Percentiles rank a stretch among this genome's conserved stretches.
Conservation (phyloP, 2,888 invertebrate genomes). For the Disparrhopalites patrizii region DNA sequence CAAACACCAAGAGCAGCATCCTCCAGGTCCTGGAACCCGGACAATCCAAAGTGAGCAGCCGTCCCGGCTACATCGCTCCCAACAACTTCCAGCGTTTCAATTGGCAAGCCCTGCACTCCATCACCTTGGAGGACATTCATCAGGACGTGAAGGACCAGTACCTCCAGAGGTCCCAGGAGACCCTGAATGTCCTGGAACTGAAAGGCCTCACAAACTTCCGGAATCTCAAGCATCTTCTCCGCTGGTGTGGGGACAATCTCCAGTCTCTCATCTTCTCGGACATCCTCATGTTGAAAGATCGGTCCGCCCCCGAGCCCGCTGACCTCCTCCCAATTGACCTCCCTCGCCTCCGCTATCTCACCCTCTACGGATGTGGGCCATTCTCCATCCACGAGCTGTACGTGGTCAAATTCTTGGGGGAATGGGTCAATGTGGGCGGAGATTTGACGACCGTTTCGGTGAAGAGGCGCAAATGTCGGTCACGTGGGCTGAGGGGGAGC, state of each 20-base stretch:
- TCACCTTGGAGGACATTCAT: background rate
- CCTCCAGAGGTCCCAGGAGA: background rate
- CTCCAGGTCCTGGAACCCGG: too few species aligned
- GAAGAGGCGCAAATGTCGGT: background rate
- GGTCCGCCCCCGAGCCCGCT: background rate
- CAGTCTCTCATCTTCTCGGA: background rate
- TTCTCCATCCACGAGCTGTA: background rate
- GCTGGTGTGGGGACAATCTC: background rate
- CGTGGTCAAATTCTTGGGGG: background rate
- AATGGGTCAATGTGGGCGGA: background rate
- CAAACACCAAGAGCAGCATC: too few species aligned
- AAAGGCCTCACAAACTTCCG: background rate
- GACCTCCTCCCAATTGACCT: background rate
- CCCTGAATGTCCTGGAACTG: background rate
- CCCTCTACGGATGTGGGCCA: background rate
- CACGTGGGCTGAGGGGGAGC: too few species aligned
- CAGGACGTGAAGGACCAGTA: background rate
- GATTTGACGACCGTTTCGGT: background rate
- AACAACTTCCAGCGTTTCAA: background rate
- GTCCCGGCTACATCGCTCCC: too few species aligned
- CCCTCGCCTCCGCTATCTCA: too few species aligned
- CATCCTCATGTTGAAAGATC: too few species aligned
- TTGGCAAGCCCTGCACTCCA: background rate
- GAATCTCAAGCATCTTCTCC: background rate
- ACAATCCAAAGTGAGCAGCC: too few species aligned